Conservation (phyloP, 1,140 invertebrate genomes). For the Cardiocondyla obscurior region DNA sequence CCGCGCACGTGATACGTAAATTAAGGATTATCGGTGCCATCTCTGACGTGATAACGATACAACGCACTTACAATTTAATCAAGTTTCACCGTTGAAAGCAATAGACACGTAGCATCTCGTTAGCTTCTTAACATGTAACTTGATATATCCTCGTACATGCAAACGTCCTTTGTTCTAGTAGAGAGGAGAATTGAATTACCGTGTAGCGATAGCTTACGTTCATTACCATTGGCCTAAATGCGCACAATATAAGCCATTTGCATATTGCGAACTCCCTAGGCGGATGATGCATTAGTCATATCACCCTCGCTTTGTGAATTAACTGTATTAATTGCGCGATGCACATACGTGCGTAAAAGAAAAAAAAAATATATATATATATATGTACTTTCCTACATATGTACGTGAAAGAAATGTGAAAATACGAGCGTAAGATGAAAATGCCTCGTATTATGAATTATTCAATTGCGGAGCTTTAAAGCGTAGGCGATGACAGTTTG, state of each 20-base stretch:
- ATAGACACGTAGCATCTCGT: constrained; percentile 27
- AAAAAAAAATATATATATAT: background rate
- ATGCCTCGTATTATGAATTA: background rate
- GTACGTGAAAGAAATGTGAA: background rate
- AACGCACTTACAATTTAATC: constrained; percentile 15
- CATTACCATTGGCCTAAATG: constrained; percentile 52
- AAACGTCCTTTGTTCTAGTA: constrained; percentile 22
- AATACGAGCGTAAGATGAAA: background rate
- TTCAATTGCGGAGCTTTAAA: background rate
- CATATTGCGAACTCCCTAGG: constrained; percentile 4
- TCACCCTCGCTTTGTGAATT: background rate
- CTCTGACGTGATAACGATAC: constrained; percentile 1
- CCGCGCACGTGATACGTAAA: background rate
- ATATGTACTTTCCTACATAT: background rate
- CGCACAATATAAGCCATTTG: constrained; percentile 36
- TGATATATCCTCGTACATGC: constrained; percentile 25
- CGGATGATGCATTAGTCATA: background rate
- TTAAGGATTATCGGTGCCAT: constrained; percentile 19
- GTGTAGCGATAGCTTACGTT: constrained; percentile 27
- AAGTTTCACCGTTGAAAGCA: constrained; percentile 13
- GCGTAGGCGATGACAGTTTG: constrained; percentile 1
- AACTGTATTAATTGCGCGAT: background rate
- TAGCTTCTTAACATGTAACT: constrained; percentile 33
- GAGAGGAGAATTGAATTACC: constrained; percentile 43
- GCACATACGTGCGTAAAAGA: background rate